These are phyloP conservation scores for Peromyscus maniculatus DNA, from an alignment of 2,113 vertebrate species.

Conservation along the genomic window DNA sequence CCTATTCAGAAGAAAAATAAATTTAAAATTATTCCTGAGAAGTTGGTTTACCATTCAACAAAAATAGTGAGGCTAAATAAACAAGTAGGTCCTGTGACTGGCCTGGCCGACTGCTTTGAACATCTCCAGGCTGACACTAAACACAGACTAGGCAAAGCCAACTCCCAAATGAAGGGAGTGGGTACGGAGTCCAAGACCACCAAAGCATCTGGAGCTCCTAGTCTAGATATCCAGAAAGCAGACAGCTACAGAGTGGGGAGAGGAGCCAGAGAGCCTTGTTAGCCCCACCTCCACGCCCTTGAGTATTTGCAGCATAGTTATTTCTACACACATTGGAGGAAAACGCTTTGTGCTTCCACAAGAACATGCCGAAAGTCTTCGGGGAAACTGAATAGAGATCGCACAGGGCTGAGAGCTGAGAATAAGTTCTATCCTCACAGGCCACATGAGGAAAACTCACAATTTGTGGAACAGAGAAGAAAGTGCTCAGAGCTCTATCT, in stretches of 20 bases:
- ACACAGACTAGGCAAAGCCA: neutral
- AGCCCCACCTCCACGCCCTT: neutral
- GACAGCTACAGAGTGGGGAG: neutral
- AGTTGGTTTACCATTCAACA: neutral
- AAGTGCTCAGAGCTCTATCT: neutral
- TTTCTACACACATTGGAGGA: neutral
- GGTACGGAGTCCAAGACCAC: neutral
- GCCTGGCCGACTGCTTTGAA: neutral
- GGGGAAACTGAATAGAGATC: neutral
- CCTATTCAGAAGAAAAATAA: neutral
- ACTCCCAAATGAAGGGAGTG: neutral
- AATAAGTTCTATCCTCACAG: neutral
- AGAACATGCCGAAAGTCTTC: neutral
- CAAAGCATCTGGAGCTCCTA: too few species aligned
- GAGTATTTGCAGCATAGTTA: neutral
- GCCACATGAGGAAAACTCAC: neutral
- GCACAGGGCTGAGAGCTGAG: neutral
- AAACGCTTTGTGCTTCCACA: neutral
- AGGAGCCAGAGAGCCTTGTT: neutral
- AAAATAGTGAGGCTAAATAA: neutral
- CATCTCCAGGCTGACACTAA: neutral
- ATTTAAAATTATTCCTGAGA: neutral
- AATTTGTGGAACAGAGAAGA: neutral
- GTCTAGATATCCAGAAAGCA: neutral
- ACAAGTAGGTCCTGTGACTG: neutral